Conservation (phyloP, 2,888 invertebrate species). For the Endotricha flammealis region DNA sequence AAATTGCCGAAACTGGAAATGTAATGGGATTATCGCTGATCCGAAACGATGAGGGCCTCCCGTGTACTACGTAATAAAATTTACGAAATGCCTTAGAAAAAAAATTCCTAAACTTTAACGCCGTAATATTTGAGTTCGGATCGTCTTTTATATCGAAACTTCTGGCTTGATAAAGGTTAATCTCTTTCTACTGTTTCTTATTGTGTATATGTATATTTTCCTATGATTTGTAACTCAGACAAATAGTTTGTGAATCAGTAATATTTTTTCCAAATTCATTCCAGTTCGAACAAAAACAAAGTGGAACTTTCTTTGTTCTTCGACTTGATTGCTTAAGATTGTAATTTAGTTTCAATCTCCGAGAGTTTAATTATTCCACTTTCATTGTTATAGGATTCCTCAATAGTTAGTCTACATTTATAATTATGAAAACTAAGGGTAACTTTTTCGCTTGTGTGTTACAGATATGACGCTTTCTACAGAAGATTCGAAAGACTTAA, state of each 20-base stretch:
- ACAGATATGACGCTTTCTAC: too few relatives aligned
- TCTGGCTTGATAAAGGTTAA: constrained; percentile 3
- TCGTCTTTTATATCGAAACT: constrained; percentile 20
- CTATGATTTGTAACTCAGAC: too few relatives aligned
- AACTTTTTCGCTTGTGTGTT: too few relatives aligned
- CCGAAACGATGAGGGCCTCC: constrained; percentile 55
- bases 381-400: background rate
- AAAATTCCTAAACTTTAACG: constrained; percentile 31
- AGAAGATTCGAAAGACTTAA: too few relatives aligned
- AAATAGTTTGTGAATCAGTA: too few relatives aligned
- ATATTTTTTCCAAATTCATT: too few relatives aligned
- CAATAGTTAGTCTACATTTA: background rate
- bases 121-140: constrained; percentile 28
- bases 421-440: background rate
- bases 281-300: background rate
- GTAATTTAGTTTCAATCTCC: background rate
- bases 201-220: too few relatives aligned
- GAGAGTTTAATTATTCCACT: background rate
- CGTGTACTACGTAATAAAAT: constrained; percentile 54
- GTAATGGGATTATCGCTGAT: constrained; percentile 64
- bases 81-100: constrained; percentile 42
- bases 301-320: background rate
- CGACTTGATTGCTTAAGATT: background rate
- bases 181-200: background rate
- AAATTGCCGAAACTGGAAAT: constrained; percentile 58